phyloP scores from a whole-genome alignment of 2,113 vertebrate genomes.

The Callocephalon fimbriatum region DNA sequence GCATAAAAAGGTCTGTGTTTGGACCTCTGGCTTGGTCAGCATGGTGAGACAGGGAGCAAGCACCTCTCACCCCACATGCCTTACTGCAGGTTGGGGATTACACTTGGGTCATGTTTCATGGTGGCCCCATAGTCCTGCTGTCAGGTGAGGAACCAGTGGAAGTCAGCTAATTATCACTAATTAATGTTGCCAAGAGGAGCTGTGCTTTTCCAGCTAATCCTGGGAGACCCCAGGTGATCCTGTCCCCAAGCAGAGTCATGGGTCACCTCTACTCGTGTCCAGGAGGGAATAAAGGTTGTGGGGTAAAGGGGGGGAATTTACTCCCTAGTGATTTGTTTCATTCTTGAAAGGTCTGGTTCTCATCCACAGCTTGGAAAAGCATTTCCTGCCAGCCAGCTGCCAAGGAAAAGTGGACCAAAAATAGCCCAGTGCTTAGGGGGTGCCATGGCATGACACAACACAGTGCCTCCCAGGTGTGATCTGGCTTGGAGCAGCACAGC shows the following conservation, averaged over 20 bases:
- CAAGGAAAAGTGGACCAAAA: constrained; percentile 1
- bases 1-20: neutral
- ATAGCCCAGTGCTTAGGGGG: neutral
- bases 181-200: neutral
- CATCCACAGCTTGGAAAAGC: constrained; percentile 46
- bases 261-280: neutral
- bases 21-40: neutral
- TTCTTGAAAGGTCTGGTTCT: constrained; percentile 47
- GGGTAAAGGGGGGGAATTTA: constrained; percentile 20
- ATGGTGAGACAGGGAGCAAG: neutral
- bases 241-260: neutral
- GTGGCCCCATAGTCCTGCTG: neutral
- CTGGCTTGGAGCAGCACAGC: neutral
- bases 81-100: neutral
- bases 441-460: neutral
- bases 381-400: constrained; percentile 45
- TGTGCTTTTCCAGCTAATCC: neutral
- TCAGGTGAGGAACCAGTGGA: neutral
- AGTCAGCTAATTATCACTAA: neutral
- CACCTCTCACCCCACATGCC: too few species aligned
- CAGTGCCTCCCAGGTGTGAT: neutral
- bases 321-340: neutral
- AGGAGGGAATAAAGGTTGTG: neutral
- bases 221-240: neutral
- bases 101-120: neutral